Base-by-base conservation (phyloP, 1,140 invertebrate genomes). In the Drosophila sp. region DNA sequence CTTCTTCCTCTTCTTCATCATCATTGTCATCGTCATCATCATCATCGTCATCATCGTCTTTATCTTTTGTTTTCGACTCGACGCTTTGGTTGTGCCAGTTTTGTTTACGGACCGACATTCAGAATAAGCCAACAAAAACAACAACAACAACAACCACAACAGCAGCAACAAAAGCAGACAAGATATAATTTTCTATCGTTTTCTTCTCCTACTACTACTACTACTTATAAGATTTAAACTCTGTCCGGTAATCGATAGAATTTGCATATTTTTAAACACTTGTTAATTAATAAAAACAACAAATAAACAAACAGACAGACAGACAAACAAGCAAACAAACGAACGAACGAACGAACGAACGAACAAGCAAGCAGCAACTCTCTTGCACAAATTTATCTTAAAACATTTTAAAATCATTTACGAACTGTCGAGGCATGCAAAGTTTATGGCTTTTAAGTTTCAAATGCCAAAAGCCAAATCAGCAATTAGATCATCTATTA, bases 241-340 rank as follows among this genome's bases (percentile, higher is more conserved):
- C 66, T 64, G 62, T 75, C 65, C 62, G 44, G 40, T 60, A 76
- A 70, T 78, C 60, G 76, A 66, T 61, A 66, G 57, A 75, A 89
- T 87, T 87, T 89, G 84, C 83, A 87, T 89, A 87, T 89, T 89
- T 76, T 50, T 87, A 72, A 80, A 71, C 83, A 89, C 84, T 87
- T 86, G 84, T 76, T 83, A 87, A 87, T 87, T 86, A 87, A 87
- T 86, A 82, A 87, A 50, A 62, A 62, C 40, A 38, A 33, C 66
- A 76, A 47, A 41, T 35, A 66, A 60, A 58, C 29, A 41, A 54
- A 58, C 3, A 60, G 25, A 10, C 32, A 50, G 23, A 29, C 60
- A 76, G 17, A 47, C 44, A 47, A 23, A 23, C 44, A 57, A 33
- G 58, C 57, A 65, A 17, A 17, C 17, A 17, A 17, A 69, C 40